Evolutionary conservation across 2,888 invertebrate species (phyloP).

Genomic region (Acleris emargana): DNA sequence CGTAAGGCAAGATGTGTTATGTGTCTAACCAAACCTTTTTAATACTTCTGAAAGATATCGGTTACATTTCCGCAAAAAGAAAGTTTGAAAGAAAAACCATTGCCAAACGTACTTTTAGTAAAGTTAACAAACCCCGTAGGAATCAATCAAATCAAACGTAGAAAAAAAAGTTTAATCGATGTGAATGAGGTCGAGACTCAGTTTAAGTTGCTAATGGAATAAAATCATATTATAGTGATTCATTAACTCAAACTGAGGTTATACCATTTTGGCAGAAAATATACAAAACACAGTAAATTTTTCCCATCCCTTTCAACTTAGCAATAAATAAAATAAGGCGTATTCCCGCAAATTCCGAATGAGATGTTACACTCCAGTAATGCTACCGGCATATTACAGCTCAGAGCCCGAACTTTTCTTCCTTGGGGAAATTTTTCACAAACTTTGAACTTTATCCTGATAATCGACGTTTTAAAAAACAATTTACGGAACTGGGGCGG

Average conservation of each 20-base stretch:
- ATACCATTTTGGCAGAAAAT: background rate
- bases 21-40: too few species aligned
- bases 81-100: too few species aligned
- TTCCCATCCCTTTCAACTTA: background rate
- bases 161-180: too few species aligned
- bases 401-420: conserved; percentile 53
- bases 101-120: too few species aligned
- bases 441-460: conserved; percentile 57
- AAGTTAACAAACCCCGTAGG: too few species aligned
- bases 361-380: conserved; percentile 30
- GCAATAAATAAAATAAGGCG: conserved; percentile 30
- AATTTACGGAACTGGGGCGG: conserved; percentile 56
- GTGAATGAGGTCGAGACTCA: too few species aligned
- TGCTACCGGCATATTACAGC: conserved; percentile 35
- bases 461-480: conserved; percentile 70
- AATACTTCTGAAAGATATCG: too few species aligned
- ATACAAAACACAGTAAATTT: background rate
- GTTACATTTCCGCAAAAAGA: too few species aligned
- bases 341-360: conserved; percentile 23
- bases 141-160: too few species aligned
- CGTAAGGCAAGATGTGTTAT: too few species aligned
- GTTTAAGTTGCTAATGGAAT: too few species aligned
- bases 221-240: too few species aligned
- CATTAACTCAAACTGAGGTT: background rate
- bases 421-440: conserved; percentile 46